A percentile compares a stretch with the other conserved stretches of the same genome.
Conservation (phyloP, 1,140 invertebrate genomes). For the Ceratitis capitata region DNA sequence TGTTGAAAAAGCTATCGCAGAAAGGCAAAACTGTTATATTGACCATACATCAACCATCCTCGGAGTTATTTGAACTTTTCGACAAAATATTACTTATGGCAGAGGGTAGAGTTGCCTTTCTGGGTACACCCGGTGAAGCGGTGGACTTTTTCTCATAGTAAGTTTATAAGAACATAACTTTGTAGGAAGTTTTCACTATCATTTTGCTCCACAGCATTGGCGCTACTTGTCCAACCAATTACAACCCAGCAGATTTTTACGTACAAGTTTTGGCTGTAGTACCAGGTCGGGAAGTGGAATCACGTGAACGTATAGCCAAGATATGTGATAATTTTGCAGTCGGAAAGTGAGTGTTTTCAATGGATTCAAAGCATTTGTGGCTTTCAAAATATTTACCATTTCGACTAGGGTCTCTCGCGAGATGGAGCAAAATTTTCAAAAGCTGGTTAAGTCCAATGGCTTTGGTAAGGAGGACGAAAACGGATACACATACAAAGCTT, state of each 20-base stretch:
- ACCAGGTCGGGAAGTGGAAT: conserved; percentile 81
- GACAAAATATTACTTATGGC: conserved; percentile 91
- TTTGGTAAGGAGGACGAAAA: conserved; percentile 64
- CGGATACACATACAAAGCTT: conserved; percentile 77
- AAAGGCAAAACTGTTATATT: conserved; percentile 92
- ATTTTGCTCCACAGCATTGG: conserved; percentile 71
- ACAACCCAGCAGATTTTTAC: conserved; percentile 96
- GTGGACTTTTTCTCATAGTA: conserved; percentile 85
- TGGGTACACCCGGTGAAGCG: conserved; percentile 83
- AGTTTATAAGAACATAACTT: conserved; percentile 54
- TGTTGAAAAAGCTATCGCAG: conserved; percentile 80
- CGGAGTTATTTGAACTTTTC: conserved; percentile 92
- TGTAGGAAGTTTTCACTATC: not conserved
- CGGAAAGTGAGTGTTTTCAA: conserved; percentile 63
- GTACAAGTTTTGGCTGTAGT: conserved; percentile 90
- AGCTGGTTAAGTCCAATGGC: conserved; percentile 57
- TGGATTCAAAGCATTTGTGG: not conserved
- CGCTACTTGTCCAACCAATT: conserved; percentile 83
- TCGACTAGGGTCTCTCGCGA: conserved; percentile 64
- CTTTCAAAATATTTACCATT: not conserved
- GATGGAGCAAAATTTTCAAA: conserved; percentile 59
- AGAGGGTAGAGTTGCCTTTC: conserved; percentile 90
- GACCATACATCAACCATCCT: conserved; percentile 97
- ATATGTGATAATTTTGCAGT: conserved; percentile 80
- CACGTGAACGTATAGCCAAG: conserved; percentile 77